Base-by-base conservation (phyloP, 1,140 invertebrate species). In the Heliconius eleuchia region DNA sequence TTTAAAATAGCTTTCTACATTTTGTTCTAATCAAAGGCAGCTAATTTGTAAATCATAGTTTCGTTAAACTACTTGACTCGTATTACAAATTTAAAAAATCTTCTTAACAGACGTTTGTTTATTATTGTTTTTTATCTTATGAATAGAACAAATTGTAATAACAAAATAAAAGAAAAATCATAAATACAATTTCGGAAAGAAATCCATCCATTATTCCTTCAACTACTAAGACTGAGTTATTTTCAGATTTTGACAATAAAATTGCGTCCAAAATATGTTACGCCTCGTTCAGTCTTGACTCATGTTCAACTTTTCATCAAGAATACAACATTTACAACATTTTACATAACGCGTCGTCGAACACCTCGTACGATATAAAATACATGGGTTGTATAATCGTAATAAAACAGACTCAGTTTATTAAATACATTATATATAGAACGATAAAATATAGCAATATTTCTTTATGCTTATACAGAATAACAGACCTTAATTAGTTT, bases 171-270 rank as follows among this genome's bases (percentile, higher is more conserved):
- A 11, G 0, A 66, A 30, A 66, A 66, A 27, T 18, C 11, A 30
- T 30, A 11, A 57, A 57, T 23, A 57, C 55, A 23, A 8, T 23
- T 57, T 57, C n/a, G 60, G 27, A 66, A 30, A 78, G 55, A 77
- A 79, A 30, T 83, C 77, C 79, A 79, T 83, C 77, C 80, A 77
- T 78, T 74, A 66, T 73, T 80, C 71, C 78, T 74, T 83, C 82
- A 80, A 82, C 73, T 82, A 39, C 75, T 74, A 89, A 90, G 86
- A 90, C 87, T 90, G 88, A 90, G 78, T 71, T 80, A 83, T 81
- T 76, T 84, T 84, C 83, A 78, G 81, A 87, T 83, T 81, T 87
- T 86, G 87, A 88, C 88, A 91, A 89, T 89, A 91, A 89, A 85
- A 76, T 88, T 87, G 78, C 89, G 89, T 91, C 89, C 89, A 87